Conservation (phyloP, 2,888 invertebrate species). For the Ceriagrion tenellum region DNA sequence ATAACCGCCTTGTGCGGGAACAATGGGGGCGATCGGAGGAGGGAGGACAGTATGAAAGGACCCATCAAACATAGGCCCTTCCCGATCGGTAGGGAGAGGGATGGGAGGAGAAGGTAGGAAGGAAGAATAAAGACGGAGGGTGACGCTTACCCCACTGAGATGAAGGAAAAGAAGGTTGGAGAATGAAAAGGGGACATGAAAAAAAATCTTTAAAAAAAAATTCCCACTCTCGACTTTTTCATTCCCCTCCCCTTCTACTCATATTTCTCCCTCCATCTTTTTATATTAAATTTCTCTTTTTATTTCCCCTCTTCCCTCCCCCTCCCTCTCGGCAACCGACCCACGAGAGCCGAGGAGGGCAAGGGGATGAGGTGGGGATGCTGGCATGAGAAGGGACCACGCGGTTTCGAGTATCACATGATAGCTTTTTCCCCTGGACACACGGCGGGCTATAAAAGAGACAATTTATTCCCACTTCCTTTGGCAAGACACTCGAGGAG, state of each 20-base stretch:
- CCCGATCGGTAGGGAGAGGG: background rate
- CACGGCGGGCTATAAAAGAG: constrained; percentile 41
- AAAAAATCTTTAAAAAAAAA: constrained; percentile 41
- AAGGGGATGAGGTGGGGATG: background rate
- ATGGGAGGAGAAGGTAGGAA: background rate
- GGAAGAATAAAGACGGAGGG: background rate
- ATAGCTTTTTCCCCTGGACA: constrained; percentile 19
- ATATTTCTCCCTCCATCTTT: background rate
- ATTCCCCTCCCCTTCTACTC: background rate
- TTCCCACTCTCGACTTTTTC: background rate
- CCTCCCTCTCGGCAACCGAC: background rate
- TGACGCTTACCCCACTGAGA: background rate
- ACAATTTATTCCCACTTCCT: constrained; percentile 63
- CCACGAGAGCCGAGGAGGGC: background rate
- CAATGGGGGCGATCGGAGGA: background rate
- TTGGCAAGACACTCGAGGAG: background rate
- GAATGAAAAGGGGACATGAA: background rate
- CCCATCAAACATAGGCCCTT: background rate
- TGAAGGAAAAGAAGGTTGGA: background rate
- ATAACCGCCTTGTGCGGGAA: background rate
- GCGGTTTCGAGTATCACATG: constrained; percentile 52
- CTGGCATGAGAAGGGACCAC: background rate
- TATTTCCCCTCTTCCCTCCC: background rate
- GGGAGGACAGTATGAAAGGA: constrained; percentile 2
- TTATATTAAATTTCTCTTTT: background rate